A percentile compares a stretch with the other conserved stretches of the same genome.
Evolutionary conservation across 2,797 vertebrate species (phyloP).

Genomic region (Tolypeutes matacus): DNA sequence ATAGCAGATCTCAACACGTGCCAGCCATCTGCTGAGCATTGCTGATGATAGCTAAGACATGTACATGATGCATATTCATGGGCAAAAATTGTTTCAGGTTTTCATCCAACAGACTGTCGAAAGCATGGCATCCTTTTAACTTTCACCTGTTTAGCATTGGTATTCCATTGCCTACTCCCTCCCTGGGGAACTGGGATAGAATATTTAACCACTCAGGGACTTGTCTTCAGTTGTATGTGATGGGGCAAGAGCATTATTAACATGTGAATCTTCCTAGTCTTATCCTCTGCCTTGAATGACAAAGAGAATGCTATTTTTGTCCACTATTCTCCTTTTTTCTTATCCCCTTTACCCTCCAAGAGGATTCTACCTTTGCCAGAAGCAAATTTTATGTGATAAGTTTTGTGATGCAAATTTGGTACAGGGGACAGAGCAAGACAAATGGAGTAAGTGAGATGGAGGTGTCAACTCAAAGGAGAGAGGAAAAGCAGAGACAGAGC

Average conservation of each 20-base stretch:
- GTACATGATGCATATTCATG: slow-evolving; percentile 76
- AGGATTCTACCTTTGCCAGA: slow-evolving; percentile 50
- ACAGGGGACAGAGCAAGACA: not conserved
- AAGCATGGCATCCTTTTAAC: slow-evolving; percentile 50
- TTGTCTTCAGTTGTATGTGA: slow-evolving; percentile 12
- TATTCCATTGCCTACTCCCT: slow-evolving; percentile 19
- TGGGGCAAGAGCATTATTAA: slow-evolving; percentile 47
- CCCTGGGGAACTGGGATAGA: slow-evolving; percentile 17
- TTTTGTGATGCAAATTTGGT: slow-evolving; percentile 72
- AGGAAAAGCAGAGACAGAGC: not conserved
- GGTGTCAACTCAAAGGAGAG: not conserved
- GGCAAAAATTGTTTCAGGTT: slow-evolving; percentile 63
- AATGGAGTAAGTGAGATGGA: not conserved
- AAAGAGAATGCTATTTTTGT: slow-evolving; percentile 67
- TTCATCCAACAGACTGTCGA: slow-evolving; percentile 68
- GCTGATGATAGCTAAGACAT: slow-evolving; percentile 50
- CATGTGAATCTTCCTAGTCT: slow-evolving; percentile 3
- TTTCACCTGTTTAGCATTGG: slow-evolving; percentile 67
- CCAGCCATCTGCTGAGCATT: slow-evolving; percentile 57
- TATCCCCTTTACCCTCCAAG: slow-evolving; percentile 40
- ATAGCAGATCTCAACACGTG: slow-evolving; percentile 58
- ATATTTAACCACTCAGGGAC: not conserved
- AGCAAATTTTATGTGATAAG: slow-evolving; percentile 57
- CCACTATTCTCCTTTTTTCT: slow-evolving; percentile 7
- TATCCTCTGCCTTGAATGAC: not conserved